phyloP scores from a whole-genome alignment of 2,113 vertebrate species.

The Microcebus jonahi region DNA sequence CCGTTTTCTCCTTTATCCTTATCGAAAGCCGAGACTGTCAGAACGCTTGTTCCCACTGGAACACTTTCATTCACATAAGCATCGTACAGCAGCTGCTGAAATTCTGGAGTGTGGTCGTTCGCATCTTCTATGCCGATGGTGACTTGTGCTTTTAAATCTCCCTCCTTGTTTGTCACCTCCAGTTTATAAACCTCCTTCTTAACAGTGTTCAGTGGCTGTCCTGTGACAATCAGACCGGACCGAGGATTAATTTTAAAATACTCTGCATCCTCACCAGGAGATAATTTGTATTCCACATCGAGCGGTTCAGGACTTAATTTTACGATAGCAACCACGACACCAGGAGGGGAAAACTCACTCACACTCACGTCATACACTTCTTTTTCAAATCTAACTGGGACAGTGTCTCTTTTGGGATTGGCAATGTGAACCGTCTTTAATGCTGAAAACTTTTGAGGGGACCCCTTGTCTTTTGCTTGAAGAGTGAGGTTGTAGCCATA shows the following conservation, averaged over 20 bases:
- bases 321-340: conserved; percentile 90
- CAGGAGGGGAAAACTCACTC: conserved; percentile 96
- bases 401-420: conserved; percentile 83
- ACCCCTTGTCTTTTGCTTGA: conserved; percentile 95
- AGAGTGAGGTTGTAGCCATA: conserved; percentile 94
- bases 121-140: conserved; percentile 91
- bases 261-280: conserved; percentile 87
- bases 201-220: conserved; percentile 88
- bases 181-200: conserved; percentile 91
- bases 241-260: conserved; percentile 93
- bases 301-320: conserved; percentile 90
- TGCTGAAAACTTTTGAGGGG: conserved; percentile 92
- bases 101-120: conserved; percentile 95
- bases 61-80: conserved; percentile 95
- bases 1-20: conserved; percentile 96
- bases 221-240: conserved; percentile 94
- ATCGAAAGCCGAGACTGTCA: conserved; percentile 92
- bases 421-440: conserved; percentile 88
- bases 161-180: conserved; percentile 88
- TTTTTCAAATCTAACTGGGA: conserved; percentile 89
- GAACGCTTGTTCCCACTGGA: conserved; percentile 88
- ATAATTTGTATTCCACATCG: conserved; percentile 91
- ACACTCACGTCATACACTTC: conserved; percentile 90
- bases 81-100: conserved; percentile 91
- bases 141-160: conserved; percentile 89